Evolutionary conservation across 2,113 vertebrate genomes (phyloP).

Genomic region (Silurus asotus): DNA sequence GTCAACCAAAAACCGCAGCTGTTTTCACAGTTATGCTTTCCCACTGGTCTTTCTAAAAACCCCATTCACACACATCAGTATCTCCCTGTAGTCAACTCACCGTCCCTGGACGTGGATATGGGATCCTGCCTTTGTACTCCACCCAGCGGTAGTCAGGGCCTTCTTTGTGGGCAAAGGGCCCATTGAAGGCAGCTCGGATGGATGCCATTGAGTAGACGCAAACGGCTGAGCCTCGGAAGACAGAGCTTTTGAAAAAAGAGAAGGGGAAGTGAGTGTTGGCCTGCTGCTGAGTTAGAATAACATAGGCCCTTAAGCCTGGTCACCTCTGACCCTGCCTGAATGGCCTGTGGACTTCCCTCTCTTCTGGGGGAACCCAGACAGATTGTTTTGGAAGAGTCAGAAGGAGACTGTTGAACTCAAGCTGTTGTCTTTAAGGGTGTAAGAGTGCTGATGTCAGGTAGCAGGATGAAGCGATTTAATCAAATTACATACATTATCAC

Average conservation of each 20-base stretch:
- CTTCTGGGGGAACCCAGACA: constrained; percentile 6
- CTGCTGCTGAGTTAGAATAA: constrained; percentile 61
- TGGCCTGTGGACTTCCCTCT: constrained; percentile 36
- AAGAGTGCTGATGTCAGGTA: constrained; percentile 30
- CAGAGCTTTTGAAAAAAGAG: constrained; percentile 62
- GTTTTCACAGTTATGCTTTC: not conserved
- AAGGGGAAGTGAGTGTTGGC: constrained; percentile 43
- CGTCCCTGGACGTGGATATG: constrained; percentile 82
- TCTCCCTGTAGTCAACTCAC: constrained; percentile 63
- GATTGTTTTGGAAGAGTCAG: constrained; percentile 45
- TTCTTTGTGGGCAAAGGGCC: constrained; percentile 83
- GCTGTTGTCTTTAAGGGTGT: constrained; percentile 45
- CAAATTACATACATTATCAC: constrained; percentile 5
- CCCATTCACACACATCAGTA: not conserved
- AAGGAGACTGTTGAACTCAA: constrained; percentile 25
- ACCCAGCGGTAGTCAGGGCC: constrained; percentile 82
- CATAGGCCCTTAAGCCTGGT: constrained; percentile 55
- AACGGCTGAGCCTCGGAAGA: constrained; percentile 80
- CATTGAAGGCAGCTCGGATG: constrained; percentile 80
- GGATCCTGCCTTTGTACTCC: constrained; percentile 80
- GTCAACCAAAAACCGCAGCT: not conserved
- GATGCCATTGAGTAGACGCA: constrained; percentile 81
- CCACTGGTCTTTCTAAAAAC: not conserved
- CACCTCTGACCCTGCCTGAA: constrained; percentile 57
- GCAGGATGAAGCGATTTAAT: constrained; percentile 33